Evolutionary conservation across 2,113 vertebrate genomes (phyloP).

Genomic region (Dicerorhinus sumatrensis): DNA sequence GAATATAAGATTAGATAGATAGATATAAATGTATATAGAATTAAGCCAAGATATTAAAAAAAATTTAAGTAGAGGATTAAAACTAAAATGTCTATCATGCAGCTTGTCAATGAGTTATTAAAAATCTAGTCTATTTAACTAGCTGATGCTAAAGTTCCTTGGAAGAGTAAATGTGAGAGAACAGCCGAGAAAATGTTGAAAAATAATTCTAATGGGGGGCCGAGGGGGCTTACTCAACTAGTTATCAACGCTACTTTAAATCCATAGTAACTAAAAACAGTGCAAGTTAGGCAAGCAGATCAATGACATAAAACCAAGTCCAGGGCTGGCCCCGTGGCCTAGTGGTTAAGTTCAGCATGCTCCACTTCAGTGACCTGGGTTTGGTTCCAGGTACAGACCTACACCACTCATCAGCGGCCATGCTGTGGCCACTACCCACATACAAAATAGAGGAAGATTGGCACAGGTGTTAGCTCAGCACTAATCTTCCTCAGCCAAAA

Average conservation of each 20-base stretch:
- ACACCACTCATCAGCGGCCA: too few species aligned
- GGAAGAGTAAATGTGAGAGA: background rate
- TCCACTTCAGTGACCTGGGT: too few species aligned
- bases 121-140: constrained; percentile 20
- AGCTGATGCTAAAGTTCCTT: background rate
- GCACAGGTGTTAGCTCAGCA: too few species aligned
- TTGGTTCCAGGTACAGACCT: too few species aligned
- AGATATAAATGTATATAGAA: background rate
- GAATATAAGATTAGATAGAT: background rate
- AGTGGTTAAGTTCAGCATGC: too few species aligned
- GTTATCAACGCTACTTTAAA: background rate
- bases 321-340: too few species aligned
- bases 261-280: background rate
- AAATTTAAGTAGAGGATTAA: background rate
- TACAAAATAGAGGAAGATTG: too few species aligned
- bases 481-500: too few species aligned
- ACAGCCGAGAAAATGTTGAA: background rate
- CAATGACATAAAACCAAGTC: background rate
- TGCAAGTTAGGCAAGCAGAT: background rate
- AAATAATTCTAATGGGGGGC: background rate
- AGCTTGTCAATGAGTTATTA: background rate
- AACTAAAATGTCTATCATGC: background rate
- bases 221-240: background rate
- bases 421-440: too few species aligned
- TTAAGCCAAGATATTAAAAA: background rate